Base-by-base conservation (phyloP, 2,888 invertebrate species). In the Drosophila neotestacea region DNA sequence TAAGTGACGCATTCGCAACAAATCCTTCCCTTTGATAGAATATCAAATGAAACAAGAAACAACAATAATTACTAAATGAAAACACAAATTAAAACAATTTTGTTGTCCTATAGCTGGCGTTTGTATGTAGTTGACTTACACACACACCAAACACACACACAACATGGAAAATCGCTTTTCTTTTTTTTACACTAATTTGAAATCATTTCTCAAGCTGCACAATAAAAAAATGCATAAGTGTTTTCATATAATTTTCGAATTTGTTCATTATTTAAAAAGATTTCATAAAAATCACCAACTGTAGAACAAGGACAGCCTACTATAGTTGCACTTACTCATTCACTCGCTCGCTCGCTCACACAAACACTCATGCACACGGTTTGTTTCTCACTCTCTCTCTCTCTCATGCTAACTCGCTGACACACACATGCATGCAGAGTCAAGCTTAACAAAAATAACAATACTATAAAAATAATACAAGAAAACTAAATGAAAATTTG, bases 221-320 rank as follows among this genome's bases (percentile, higher is more conserved):
- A 30, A 30, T 34, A 61, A 61, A 46, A 46, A 52, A 44, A 38
- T 54, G 13, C 16, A 54, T 52, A 32, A 42, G 55, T 46, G 44
- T 54, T 42, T 30, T 44, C 46, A 61, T 61, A 16, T 30, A 38
- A 32, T 7, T 52, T 52, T 52, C 60, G 60, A 60, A 60, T 60
- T 60, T 52, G n/a, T 44, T 10, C 42, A 60, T 60, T 60, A 52
- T 42, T 44, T 28, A 13, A 59, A 44, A 44, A 60, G 41, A 54
- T 16, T 27, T 16, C 16, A 41, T n/a, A 16, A 5, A 5, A 36
- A 30, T 13, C 32, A 13, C 42, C n/a, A 11, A 16, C 44, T 52
- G 34, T 34, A 16, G 13, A 11, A 61, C 4, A 42, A 36, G 34
- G 28, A 61, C 7, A 34, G 61, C 42, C 44, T 36, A 13, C 42